These are phyloP conservation scores for Sisor rabdophorus DNA, from an alignment of 2,113 vertebrate genomes.

Conservation along the genomic window DNA sequence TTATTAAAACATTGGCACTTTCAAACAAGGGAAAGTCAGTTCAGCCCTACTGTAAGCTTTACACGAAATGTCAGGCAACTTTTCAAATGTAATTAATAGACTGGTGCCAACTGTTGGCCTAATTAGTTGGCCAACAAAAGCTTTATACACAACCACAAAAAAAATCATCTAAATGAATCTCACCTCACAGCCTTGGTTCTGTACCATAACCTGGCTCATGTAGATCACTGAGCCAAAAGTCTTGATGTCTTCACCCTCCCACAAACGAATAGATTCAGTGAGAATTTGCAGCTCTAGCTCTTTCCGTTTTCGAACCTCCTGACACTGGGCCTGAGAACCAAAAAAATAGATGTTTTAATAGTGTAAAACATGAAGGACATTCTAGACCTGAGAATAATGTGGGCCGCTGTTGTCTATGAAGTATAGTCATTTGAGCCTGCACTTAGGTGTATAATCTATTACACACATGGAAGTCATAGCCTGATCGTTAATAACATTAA, in stretches of 20 bases:
- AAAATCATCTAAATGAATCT: slow-evolving; percentile 53
- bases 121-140: neutral
- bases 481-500: too few species aligned
- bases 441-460: neutral
- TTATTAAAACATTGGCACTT: too few species aligned
- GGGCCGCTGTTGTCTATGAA: neutral
- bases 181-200: slow-evolving; percentile 84
- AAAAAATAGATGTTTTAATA: too few species aligned
- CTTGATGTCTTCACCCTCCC: slow-evolving; percentile 96
- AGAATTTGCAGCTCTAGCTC: slow-evolving; percentile 95
- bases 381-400: slow-evolving; percentile 18
- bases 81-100: too few species aligned
- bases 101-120: too few species aligned
- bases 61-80: too few species aligned
- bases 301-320: slow-evolving; percentile 93
- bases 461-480: neutral
- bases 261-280: slow-evolving; percentile 87
- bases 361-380: neutral
- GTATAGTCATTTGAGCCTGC: neutral
- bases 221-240: slow-evolving; percentile 88
- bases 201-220: slow-evolving; percentile 93
- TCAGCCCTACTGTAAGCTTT: too few species aligned
- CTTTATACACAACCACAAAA: neutral
- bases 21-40: too few species aligned
- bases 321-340: slow-evolving; percentile 83